Evolutionary conservation across 2,888 invertebrate genomes (phyloP), one percentile per base, ranked within the genome.

Genomic region (Itoplectis maculator): DNA sequence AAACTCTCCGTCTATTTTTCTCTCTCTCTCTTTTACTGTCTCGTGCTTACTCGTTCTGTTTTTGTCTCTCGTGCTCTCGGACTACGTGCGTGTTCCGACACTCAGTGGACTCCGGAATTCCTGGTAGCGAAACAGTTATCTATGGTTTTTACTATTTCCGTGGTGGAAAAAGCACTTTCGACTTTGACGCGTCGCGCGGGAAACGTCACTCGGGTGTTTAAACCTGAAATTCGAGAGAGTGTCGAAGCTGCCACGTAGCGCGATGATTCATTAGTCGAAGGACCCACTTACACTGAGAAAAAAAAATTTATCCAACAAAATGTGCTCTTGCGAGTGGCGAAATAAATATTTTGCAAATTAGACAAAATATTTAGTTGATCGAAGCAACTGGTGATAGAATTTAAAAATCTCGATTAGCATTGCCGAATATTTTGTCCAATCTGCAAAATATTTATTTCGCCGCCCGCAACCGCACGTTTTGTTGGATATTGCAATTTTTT

Each of bases 161-260:
- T 49, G 45, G 37, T 61, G 70, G 35, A 65, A 29, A 29, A 79
- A 70, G 78, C 70, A 79, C 82, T 82, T 82, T 82, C 79, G 79
- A 75, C 82, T 79, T 79, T 59, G 70, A 78, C 56, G 56, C 56
- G 69, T 78, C 37, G 29, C 68, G 37, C 40, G 45, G 37, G 49
- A 23, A 61, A 45, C 49, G 78, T 65, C 74, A 82, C 63, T 40
- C 29, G 1, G 29, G 37, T 40, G 45, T 20, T 37, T n/a, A 1
- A n/a, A 51, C 15, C n/a, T 23, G 40, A 42, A 70, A 77, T 77
- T 56, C 13, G 42, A 11, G 42, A 11, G 42, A 40, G 66, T 40
- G 18, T 15, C 54, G 15, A 65, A n/a, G 51, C n/a, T n/a, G n/a
- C n/a, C n/a, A 9, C 35, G 7, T 8, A 40, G 40, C 59, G 18